phyloP scores from a whole-genome alignment of 92 coral and sea anemone species.

The Porites lobata region DNA sequence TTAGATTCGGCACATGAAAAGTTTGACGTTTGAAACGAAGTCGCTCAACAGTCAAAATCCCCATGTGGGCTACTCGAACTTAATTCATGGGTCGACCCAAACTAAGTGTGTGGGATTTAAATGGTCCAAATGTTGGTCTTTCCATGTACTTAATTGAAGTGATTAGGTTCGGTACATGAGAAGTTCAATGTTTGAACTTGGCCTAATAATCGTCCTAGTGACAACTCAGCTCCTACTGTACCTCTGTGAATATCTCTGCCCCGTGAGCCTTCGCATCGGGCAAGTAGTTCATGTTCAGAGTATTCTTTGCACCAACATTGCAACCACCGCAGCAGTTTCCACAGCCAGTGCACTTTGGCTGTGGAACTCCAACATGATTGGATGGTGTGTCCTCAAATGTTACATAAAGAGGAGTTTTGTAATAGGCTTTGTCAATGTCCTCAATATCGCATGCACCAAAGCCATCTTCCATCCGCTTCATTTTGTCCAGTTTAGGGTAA shows the following conservation, averaged over 20 bases:
- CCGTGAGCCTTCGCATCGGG: conserved; percentile 78
- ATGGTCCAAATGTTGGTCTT: too few relatives aligned
- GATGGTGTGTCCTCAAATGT: conserved; percentile 66
- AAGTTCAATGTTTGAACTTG: too few relatives aligned
- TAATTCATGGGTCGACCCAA: too few relatives aligned
- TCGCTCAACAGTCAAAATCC: too few relatives aligned
- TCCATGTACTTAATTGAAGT: too few relatives aligned
- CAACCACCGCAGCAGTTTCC: conserved; percentile 83
- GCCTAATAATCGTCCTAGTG: too few relatives aligned
- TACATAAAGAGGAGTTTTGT: conserved; percentile 68
- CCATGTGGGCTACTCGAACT: too few relatives aligned
- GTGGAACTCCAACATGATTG: conserved; percentile 73
- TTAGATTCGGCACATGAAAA: conserved; percentile 85
- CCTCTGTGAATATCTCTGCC: conserved; percentile 74
- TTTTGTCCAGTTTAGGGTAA: conserved; percentile 41
- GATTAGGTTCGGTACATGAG: too few relatives aligned
- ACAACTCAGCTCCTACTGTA: neutral
- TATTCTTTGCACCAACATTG: conserved; percentile 80
- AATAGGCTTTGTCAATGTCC: conserved; percentile 62
- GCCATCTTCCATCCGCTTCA: conserved; percentile 50
- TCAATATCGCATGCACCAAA: conserved; percentile 63
- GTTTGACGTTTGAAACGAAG: conserved; percentile 64
- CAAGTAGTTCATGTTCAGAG: conserved; percentile 73
- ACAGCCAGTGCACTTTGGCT: conserved; percentile 73
- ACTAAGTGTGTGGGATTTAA: too few relatives aligned